Evolutionary conservation across 1,140 invertebrate species (phyloP).

Genomic region (Drosophila tropicalis): DNA sequence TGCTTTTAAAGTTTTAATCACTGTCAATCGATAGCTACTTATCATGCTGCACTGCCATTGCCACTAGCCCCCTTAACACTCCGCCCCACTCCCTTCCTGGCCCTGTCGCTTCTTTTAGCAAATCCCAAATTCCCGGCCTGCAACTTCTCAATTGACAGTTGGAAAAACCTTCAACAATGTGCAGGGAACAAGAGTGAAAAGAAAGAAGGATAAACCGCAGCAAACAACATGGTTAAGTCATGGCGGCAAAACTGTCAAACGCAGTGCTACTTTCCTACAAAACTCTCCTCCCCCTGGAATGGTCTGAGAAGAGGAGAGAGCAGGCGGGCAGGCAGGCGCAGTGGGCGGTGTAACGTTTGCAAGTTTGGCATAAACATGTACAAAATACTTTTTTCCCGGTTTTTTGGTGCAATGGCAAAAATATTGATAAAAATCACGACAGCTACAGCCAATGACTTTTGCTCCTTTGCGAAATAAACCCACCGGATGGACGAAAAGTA

Average conservation of each 20-base stretch:
- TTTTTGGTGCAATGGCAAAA: conserved; percentile 19
- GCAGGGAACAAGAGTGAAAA: conserved; percentile 9
- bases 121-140: conserved; percentile 25
- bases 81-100: neutral
- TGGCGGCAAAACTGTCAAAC: conserved; percentile 73
- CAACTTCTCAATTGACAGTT: conserved; percentile 48
- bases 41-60: conserved; percentile 68
- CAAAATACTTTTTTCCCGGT: conserved; percentile 66
- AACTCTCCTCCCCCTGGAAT: neutral
- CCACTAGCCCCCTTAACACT: neutral
- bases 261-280: conserved; percentile 35
- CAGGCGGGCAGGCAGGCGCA: conserved; percentile 30
- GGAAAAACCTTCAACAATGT: conserved; percentile 15
- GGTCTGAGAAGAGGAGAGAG: neutral
- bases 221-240: conserved; percentile 67
- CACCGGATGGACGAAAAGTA: conserved; percentile 2
- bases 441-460: conserved; percentile 43
- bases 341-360: conserved; percentile 16
- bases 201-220: conserved; percentile 7
- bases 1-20: conserved; percentile 82
- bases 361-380: conserved; percentile 73
- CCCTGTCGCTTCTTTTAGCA: neutral
- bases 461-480: conserved; percentile 26
- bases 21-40: conserved; percentile 81
- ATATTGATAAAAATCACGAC: conserved; percentile 62